Base-by-base conservation (phyloP, 2,113 vertebrate species). In the Caretta caretta region DNA sequence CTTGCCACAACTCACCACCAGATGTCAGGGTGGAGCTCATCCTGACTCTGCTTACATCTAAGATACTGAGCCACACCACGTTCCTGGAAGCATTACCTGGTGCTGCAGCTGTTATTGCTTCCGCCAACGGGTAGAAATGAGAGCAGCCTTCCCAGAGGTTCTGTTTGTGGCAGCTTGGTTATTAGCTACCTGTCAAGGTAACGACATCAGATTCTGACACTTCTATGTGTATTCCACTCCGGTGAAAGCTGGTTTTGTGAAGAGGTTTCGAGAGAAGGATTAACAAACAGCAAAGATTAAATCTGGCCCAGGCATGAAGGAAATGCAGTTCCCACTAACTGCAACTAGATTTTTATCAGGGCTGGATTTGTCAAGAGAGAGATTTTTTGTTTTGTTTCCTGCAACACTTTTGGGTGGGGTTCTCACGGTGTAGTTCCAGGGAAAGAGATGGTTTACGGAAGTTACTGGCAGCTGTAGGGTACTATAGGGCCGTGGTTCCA, bases 51-150 rank as follows among this genome's bases (percentile, higher is more conserved):
- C 42, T 42, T 42, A 42, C 42, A 42, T 42, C 42, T 20, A 88
- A 87, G 25, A 72, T 10, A 72, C 51, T 48, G 87, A 57, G 0
- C 4, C 38, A 49, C 42, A 76, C 85, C 76, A 93, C 83, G 0
- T 80, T 90, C 53, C 90, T 84, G 54, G 84, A 90, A 65, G 83
- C 89, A 89, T 78, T 89, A 3, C 46, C 95, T 93, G 93, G 78
- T 86, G 62, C 49, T 42, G 5, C 86, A 92, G 92, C 87, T 96
- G 86, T 29, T 97, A 57, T 13, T 17, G 5, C 51, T 38, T 54
- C 56, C 50, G 87, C 78, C 27, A 35, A 14, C 46, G 1, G 12
- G 5, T 1, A 14, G 49, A n/a, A 89, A 76, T 5, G 53, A 19
- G 8, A 59, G 14, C 25, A 49, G n/a, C 8, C 22, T 84, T 54